Conservation (phyloP, 2,797 vertebrate species). For the Tapera naevia region DNA sequence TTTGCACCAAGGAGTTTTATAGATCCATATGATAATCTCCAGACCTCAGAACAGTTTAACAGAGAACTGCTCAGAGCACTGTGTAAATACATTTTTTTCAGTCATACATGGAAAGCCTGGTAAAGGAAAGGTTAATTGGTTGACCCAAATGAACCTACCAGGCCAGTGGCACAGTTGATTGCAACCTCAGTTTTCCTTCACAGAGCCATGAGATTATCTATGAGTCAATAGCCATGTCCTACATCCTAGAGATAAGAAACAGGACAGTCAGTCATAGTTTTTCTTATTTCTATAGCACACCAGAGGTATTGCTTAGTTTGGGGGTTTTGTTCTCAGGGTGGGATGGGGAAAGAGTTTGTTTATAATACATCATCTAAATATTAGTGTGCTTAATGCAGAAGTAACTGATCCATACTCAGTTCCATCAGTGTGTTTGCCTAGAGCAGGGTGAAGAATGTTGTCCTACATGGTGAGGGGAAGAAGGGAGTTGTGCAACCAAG, state of each 20-base stretch:
- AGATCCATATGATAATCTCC: neutral
- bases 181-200: neutral
- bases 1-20: neutral
- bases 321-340: neutral
- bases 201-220: neutral
- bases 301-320: neutral
- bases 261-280: neutral
- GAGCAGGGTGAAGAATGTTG: neutral
- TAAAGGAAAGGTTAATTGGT: neutral
- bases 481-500: neutral
- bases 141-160: neutral
- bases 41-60: neutral
- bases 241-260: neutral
- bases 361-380: neutral
- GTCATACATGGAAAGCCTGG: neutral
- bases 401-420: neutral
- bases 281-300: neutral
- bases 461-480: neutral
- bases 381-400: neutral
- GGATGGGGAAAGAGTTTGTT: neutral
- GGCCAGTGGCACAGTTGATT: neutral
- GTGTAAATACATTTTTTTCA: neutral
- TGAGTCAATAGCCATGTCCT: neutral
- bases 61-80: rapidly evolving
- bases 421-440: neutral